Evolutionary conservation across 30 jellyfish, hydroid and myxozoan genomes (phyloP).

Genomic region (Aurelia sp.): DNA sequence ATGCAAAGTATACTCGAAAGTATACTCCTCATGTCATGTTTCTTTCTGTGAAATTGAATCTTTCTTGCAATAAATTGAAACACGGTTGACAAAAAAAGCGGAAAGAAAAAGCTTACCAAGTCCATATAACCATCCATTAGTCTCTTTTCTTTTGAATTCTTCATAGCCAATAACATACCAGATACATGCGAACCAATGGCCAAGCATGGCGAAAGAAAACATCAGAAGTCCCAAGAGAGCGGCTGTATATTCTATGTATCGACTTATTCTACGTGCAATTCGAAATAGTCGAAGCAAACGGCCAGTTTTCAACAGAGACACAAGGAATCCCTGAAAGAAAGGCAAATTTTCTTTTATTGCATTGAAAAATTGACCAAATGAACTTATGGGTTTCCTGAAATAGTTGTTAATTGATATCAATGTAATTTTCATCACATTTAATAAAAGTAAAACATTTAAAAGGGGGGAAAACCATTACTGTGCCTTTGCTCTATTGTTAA

Average conservation of each 20-base stretch:
- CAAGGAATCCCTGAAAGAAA: constrained; percentile 60
- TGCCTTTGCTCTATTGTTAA: no score
- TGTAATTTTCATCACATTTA: no score
- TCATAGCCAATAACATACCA: constrained; percentile 96
- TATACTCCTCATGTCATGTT: no score
- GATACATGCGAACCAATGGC: constrained; percentile 96
- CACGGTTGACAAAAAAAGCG: no score
- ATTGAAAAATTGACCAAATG: neutral
- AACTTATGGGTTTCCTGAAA: no score
- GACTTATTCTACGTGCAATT: constrained; percentile 80
- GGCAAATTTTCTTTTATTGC: neutral
- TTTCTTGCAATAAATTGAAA: no score
- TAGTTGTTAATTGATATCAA: no score
- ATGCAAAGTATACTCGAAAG: no score
- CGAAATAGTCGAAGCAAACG: constrained; percentile 91
- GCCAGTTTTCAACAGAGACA: constrained; percentile 76
- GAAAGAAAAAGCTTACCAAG: constrained; percentile 64
- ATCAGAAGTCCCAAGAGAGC: constrained; percentile 81
- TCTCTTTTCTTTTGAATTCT: constrained; percentile 58
- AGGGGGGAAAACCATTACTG: no score
- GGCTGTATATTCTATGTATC: constrained; percentile 87
- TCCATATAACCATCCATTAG: constrained; percentile 82
- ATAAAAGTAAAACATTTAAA: no score
- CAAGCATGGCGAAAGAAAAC: constrained; percentile 93
- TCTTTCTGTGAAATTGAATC: no score